Evolutionary conservation across 2,113 vertebrate species (phyloP).

Genomic region (Labeo catla): DNA sequence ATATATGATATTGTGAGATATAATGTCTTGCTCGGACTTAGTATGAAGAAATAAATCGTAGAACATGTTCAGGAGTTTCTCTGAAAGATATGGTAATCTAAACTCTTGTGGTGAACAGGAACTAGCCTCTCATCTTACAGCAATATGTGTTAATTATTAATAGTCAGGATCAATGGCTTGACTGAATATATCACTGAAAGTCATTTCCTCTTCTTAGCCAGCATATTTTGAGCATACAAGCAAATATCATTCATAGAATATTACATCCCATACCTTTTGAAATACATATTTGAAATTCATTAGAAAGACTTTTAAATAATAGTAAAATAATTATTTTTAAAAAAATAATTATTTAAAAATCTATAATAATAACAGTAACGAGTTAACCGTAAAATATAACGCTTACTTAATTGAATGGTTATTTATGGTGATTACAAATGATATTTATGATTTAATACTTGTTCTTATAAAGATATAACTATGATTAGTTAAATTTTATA

Average conservation of each 20-base stretch:
- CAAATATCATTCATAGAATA: constrained; percentile 8
- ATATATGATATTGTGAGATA: neutral
- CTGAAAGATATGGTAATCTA: neutral
- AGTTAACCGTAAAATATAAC: too few species aligned
- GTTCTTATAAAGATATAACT: neutral
- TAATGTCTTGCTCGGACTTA: neutral
- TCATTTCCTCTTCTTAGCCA: constrained; percentile 19
- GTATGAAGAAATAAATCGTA: neutral
- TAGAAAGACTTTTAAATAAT: neutral
- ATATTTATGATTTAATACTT: neutral
- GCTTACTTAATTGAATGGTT: too few species aligned
- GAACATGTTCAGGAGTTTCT: neutral
- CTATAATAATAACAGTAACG: too few species aligned
- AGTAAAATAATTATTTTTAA: too few species aligned
- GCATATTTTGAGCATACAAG: neutral
- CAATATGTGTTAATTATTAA: constrained; percentile 38
- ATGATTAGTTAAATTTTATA: too few species aligned
- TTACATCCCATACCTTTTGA: neutral
- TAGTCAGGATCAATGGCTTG: neutral
- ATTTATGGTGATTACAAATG: too few species aligned
- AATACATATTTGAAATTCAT: neutral
- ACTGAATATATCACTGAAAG: constrained; percentile 18
- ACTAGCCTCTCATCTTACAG: constrained; percentile 33
- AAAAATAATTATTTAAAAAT: too few species aligned
- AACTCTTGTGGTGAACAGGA: constrained; percentile 22